Percentiles rank a stretch among this genome's conserved stretches.
Conservation (phyloP, 2,113 vertebrate genomes). For the Galeopterus variegatus region DNA sequence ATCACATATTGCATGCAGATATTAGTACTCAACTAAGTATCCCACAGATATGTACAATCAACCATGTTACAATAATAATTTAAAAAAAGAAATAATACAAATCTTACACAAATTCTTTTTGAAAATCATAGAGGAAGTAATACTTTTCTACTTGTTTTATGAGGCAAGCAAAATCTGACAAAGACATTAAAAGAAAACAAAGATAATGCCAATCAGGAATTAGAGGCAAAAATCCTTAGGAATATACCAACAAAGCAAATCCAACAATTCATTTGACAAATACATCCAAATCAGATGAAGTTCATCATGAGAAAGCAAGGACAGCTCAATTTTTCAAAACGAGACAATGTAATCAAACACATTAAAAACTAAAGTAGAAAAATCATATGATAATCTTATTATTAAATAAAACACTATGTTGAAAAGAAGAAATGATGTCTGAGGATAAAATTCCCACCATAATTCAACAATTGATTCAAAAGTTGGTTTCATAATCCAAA, state of each 20-base stretch:
- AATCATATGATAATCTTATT: background rate
- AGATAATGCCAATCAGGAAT: background rate
- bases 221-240: background rate
- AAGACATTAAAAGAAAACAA: constrained; percentile 2
- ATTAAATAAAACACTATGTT: background rate
- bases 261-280: background rate
- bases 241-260: constrained; percentile 11
- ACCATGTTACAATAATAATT: too few species aligned
- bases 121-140: background rate
- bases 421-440: background rate
- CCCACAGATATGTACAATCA: too few species aligned
- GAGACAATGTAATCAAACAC: background rate
- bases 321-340: background rate
- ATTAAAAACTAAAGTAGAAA: constrained; percentile 20
- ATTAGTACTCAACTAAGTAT: too few species aligned
- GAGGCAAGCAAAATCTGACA: background rate
- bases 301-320: background rate
- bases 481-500: background rate
- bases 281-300: background rate
- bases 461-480: background rate
- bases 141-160: background rate
- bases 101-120: background rate
- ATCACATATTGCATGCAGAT: too few species aligned
- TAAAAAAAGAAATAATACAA: background rate
- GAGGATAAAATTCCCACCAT: background rate